These are phyloP conservation scores for Criorhina ranunculi DNA, from an alignment of 2,888 invertebrate genomes.

Conservation along the genomic window DNA sequence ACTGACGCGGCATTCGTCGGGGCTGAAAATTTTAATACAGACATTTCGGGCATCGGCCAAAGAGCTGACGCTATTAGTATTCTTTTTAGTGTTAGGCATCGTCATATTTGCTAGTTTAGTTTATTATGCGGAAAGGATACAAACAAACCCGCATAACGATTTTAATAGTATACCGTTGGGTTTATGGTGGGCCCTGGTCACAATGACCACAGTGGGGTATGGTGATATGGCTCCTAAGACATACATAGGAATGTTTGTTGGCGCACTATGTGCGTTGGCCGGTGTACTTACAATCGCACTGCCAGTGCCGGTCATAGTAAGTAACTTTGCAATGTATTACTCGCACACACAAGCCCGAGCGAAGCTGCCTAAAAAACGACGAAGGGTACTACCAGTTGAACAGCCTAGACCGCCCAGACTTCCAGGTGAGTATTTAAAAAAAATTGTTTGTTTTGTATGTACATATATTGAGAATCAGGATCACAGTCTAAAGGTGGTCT, in stretches of 20 bases:
- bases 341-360: conserved; percentile 98
- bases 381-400: conserved; percentile 98
- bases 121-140: conserved; percentile 98
- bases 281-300: conserved; percentile 99
- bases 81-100: conserved; percentile 98
- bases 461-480: too few species aligned
- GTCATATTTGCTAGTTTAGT: conserved; percentile 99
- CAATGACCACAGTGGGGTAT: conserved; percentile 99
- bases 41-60: conserved; percentile 98
- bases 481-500: too few species aligned
- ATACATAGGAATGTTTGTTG: conserved; percentile 99
- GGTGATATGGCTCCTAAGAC: conserved; percentile 99
- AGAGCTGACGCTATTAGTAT: conserved; percentile 97
- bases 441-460: too few species aligned
- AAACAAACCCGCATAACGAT: conserved; percentile 97
- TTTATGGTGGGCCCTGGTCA: conserved; percentile 99
- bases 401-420: conserved; percentile 90
- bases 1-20: conserved; percentile 97
- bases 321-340: conserved; percentile 99
- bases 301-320: conserved; percentile 99
- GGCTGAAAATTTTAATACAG: conserved; percentile 98
- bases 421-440: conserved; percentile 81
- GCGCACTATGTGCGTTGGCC: conserved; percentile 98
- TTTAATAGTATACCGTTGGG: conserved; percentile 99
- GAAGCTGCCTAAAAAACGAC: conserved; percentile 98